Evolutionary conservation across 2,888 invertebrate genomes (phyloP).

Genomic region (Tachina fera): DNA sequence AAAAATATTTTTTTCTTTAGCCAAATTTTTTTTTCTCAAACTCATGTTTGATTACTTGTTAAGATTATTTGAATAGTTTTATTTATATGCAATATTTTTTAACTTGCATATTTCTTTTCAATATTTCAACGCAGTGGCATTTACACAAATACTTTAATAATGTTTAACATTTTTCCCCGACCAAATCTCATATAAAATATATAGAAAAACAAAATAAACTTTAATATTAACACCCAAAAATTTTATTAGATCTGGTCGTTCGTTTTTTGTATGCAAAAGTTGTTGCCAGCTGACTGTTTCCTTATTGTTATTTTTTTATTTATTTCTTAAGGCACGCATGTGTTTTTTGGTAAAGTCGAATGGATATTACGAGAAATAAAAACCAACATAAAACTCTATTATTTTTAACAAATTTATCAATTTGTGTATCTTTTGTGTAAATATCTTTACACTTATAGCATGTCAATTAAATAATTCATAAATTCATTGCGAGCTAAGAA

Average conservation of each 20-base stretch:
- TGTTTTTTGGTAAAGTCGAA: conserved; percentile 17
- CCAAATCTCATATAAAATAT: conserved; percentile 44
- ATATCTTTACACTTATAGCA: conserved; percentile 70
- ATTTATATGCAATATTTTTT: background rate
- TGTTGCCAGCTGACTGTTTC: conserved; percentile 8
- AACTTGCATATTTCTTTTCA: conserved; percentile 53
- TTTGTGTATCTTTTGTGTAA: conserved; percentile 72
- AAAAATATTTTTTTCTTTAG: conserved; percentile 4
- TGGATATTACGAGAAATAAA: conserved; percentile 32
- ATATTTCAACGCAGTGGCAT: conserved; percentile 71
- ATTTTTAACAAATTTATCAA: conserved; percentile 70
- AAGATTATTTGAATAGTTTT: conserved; percentile 68
- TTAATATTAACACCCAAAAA: conserved; percentile 60
- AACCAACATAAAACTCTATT: conserved; percentile 59
- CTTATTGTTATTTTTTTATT: background rate
- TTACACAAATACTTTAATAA: conserved; percentile 70
- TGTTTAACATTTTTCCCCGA: conserved; percentile 64
- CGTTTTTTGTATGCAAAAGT: conserved; percentile 38
- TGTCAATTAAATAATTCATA: conserved; percentile 72
- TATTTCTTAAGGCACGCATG: conserved; percentile 33
- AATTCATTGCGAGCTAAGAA: conserved; percentile 42
- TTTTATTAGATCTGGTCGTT: conserved; percentile 23
- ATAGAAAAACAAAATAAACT: conserved; percentile 1
- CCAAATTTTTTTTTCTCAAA: conserved; percentile 27
- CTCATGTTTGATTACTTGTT: conserved; percentile 71